Base-by-base conservation (phyloP, 2,888 invertebrate species). In the Sthenelais limicola region DNA sequence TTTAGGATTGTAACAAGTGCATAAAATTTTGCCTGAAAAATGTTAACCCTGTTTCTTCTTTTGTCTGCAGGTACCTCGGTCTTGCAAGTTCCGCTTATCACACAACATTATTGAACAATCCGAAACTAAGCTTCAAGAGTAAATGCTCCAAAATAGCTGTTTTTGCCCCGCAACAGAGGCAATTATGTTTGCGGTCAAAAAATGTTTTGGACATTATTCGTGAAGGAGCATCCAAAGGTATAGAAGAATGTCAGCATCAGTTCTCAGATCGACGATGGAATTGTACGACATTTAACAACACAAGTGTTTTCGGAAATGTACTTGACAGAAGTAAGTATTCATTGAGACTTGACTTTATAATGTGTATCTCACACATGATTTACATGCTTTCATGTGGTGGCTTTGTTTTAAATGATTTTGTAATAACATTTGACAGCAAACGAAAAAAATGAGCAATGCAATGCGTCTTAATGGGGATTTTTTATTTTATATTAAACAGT, bases 171-270 rank as follows among this genome's bases (percentile, higher is more conserved):
- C 90, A 91, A 80, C 94, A 94, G 88, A 84, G 86, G 66, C 92
- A 93, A 83, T 88, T 94, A 54, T 94, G 94, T 84, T 89, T 91
- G 74, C 90, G 91, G 72, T 92, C 92, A 78, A 91, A 92, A 81
- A 92, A 92, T 85, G 91, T 94, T 85, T 90, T 94, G 78, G 92
- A 92, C 86, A 85, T 87, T 1, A 83, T 88, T 68, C 80, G 84
- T 71, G 91, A 91, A 26, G 96, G 95, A 21, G 95, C 96, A 9
- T 91, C 91, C 86, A 91, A 95, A 87, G 94, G 94, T 18, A 86
- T 96, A 73, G 94, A 94, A 80, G 96, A 96, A 88, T 96, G 96
- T 86, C 94, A 96, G 89, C 91, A 93, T 84, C 96, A 96, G 89
- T 96, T 96, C 87, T 90, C 92, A 74, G 92, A 93, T 86, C 93